Percentiles rank a stretch among this genome's conserved stretches.
These are phyloP conservation scores for Microplitis mediator DNA, from an alignment of 1,140 invertebrate species.

Conservation along the genomic window DNA sequence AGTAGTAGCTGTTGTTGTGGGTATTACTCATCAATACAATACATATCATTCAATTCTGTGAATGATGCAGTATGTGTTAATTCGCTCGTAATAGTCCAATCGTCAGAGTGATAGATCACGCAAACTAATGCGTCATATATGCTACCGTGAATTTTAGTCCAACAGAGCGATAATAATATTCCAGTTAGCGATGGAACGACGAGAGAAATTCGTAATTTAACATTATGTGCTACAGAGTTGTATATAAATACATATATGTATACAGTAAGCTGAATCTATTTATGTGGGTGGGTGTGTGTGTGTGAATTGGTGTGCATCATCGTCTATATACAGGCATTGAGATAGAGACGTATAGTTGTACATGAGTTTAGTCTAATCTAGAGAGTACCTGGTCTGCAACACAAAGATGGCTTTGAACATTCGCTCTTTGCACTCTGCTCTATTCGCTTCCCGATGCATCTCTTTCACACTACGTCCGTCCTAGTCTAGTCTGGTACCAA, in stretches of 20 bases:
- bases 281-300: too few species aligned
- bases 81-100: slow-evolving; percentile 2
- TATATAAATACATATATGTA: too few species aligned
- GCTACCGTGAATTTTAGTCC: neutral
- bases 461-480: neutral
- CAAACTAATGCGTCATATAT: neutral
- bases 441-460: neutral
- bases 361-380: too few species aligned
- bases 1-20: neutral
- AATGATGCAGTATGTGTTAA: slow-evolving; percentile 6
- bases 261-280: too few species aligned
- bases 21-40: neutral
- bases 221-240: too few species aligned
- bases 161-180: neutral
- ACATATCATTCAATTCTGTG: neutral
- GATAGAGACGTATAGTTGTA: too few species aligned
- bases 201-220: too few species aligned
- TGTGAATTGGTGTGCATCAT: too few species aligned
- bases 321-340: too few species aligned
- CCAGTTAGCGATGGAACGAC: neutral
- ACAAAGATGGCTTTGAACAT: too few species aligned
- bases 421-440: too few species aligned
- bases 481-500: slow-evolving; percentile 23
- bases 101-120: slow-evolving; percentile 5
- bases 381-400: too few species aligned